Evolutionary conservation across 2,113 vertebrate genomes (phyloP).

Genomic region (Struthio camelus): DNA sequence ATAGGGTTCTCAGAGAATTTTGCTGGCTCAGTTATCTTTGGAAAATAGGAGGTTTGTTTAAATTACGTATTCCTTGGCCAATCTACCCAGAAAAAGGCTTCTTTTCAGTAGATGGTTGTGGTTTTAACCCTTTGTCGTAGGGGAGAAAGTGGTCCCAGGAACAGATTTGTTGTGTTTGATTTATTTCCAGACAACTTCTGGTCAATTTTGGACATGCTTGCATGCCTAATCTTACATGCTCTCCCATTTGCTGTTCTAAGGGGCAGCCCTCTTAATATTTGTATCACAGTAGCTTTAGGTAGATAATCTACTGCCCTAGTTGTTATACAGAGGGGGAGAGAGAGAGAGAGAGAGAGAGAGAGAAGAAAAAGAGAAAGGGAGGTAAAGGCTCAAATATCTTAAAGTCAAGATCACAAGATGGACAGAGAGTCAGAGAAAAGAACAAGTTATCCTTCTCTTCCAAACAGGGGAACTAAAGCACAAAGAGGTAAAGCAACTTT

Average conservation of each 20-base stretch:
- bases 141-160: not conserved
- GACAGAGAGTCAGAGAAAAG: not conserved
- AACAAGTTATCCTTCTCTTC: not conserved
- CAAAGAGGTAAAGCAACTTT: accelerated
- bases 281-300: not conserved
- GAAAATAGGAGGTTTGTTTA: not conserved
- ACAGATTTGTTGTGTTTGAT: not conserved
- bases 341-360: no score
- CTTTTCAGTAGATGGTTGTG: not conserved
- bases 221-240: not conserved
- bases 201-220: not conserved
- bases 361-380: not conserved
- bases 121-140: not conserved
- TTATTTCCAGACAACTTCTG: not conserved
- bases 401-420: not conserved
- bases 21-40: not conserved
- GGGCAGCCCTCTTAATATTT: not conserved
- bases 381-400: not conserved
- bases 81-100: not conserved
- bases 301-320: not conserved
- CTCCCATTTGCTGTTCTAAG: not conserved
- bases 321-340: no score
- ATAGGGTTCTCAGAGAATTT: not conserved
- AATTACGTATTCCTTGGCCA: not conserved
- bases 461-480: not conserved